Percentiles rank a stretch among this genome's conserved stretches.
phyloP scores from a whole-genome alignment of 2,888 invertebrate genomes.

The Trichogramma dendrolimi region DNA sequence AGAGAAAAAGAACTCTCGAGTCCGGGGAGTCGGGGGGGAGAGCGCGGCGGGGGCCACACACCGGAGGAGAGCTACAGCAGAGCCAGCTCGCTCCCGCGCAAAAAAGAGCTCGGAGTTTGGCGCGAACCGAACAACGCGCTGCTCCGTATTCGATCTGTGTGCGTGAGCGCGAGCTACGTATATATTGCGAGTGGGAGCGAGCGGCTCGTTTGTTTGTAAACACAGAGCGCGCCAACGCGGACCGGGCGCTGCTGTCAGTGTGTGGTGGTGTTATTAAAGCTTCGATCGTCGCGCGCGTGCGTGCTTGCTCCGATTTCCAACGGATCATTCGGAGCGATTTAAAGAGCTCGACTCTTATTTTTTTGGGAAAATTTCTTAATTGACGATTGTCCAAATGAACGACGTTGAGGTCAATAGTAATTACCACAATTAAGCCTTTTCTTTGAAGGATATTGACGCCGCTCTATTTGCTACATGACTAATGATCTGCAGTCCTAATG shows the following conservation, averaged over 20 bases:
- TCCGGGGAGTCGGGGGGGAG: slow-evolving; percentile 38
- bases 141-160: background rate
- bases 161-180: slow-evolving; percentile 1
- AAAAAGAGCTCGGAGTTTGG: background rate
- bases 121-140: background rate
- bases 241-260: background rate
- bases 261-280: no score
- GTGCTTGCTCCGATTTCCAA: no score
- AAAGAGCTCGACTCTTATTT: no score
- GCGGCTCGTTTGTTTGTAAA: slow-evolving; percentile 22
- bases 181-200: background rate
- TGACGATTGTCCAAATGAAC: no score
- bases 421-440: no score
- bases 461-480: no score
- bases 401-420: no score
- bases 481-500: no score
- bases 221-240: slow-evolving; percentile 5
- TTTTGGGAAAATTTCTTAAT: no score
- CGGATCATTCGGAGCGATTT: no score
- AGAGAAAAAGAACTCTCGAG: slow-evolving; percentile 52
- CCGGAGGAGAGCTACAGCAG: slow-evolving; percentile 22
- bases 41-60: slow-evolving; percentile 28
- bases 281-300: no score
- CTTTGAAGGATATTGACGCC: no score
- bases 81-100: background rate